Conservation (phyloP, 2,888 invertebrate genomes). For the Temnothorax ravouxi region DNA sequence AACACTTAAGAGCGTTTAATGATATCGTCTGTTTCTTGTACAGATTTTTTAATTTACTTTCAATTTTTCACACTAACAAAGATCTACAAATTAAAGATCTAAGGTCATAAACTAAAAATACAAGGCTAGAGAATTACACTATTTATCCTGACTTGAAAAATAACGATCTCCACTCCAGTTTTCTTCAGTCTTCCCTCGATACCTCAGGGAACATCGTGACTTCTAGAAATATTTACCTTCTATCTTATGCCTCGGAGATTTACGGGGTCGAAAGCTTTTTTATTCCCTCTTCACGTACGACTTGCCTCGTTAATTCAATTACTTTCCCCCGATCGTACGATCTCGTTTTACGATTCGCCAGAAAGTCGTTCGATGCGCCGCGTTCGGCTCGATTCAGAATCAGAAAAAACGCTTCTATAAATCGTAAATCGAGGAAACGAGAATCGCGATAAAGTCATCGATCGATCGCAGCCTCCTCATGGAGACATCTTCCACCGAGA, state of each 20-base stretch:
- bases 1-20: not conserved
- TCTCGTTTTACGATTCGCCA: constrained; percentile 54
- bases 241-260: constrained; percentile 56
- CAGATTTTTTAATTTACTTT: not conserved
- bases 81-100: not conserved
- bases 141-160: constrained; percentile 7
- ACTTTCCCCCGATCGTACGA: constrained; percentile 50
- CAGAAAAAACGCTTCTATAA: constrained; percentile 49
- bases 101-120: constrained; percentile 12
- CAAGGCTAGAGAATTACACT: not conserved
- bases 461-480: constrained; percentile 33
- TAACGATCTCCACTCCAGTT: constrained; percentile 18
- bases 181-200: not conserved
- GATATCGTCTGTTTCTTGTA: not conserved
- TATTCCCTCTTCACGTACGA: constrained; percentile 58
- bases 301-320: constrained; percentile 59
- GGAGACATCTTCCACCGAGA: not conserved
- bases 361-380: constrained; percentile 52
- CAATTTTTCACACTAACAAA: not conserved
- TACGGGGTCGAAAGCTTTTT: constrained; percentile 55
- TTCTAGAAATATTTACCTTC: constrained; percentile 55
- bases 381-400: constrained; percentile 50
- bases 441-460: constrained; percentile 54
- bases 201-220: constrained; percentile 20
- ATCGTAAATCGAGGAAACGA: constrained; percentile 56